Base-by-base conservation (phyloP, 1,140 invertebrate genomes). In the Dermatophagoides farinae region DNA sequence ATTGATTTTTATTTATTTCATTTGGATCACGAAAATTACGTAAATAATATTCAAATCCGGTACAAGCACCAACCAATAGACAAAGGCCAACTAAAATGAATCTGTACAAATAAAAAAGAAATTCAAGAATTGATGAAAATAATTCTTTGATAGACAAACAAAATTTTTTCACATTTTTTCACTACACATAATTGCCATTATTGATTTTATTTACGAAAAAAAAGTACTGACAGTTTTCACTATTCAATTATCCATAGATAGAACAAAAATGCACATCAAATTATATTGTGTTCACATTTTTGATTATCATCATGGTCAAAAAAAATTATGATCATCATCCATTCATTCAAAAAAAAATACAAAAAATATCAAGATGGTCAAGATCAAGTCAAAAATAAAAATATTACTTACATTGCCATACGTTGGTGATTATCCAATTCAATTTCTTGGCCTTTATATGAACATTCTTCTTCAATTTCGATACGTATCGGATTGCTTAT, bases 381-480 rank as follows among this genome's bases (percentile, higher is more conserved):
- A 31, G 31, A 31, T 31, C 31, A 31, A 31, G 8, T 31, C 2
- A 31, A 31, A 31, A 31, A 31, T 31, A 31, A 2, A 31, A 4
- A 31, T 57, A n/a, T 6, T 59, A 49, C 43, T 60, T 60, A 60
- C 58, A 49, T 37, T 50, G 58, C 44, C 1, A 50, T 6, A 16
- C 58, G 41, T 49, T 60, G 58, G n/a, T 60, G 52, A n/a, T 46
- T 47, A 37, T 60, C 40, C 44, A 47, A 25, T 25, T 40, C 46
- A 20, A 50, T 37, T 25, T 47, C 44, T 23, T 50, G 41, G 22
- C 47, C 22, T 22, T 22, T 40, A 20, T 49, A 18, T 39, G 43
- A 22, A 25, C 58, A 60, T 25, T 60, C 46, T 8, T 47, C 44
- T 49, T 60, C 58, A 10, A 60, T 60, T 39, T 60, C 58, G 14